A percentile compares a stretch with the other conserved stretches of the same genome.
These are phyloP conservation scores for Hafferia zeledoni DNA, from an alignment of 2,797 vertebrate species.

Conservation along the genomic window DNA sequence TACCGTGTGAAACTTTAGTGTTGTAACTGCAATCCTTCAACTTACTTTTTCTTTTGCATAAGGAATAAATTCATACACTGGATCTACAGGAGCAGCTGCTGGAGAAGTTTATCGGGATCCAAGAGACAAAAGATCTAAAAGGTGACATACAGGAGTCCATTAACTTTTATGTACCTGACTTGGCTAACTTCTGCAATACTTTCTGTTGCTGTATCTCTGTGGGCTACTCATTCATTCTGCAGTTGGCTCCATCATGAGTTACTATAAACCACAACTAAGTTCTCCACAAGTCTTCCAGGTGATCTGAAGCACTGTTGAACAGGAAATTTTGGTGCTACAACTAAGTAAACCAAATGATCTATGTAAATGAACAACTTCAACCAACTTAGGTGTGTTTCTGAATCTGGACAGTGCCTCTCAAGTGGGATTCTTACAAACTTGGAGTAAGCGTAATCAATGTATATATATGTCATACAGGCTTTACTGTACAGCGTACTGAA, in stretches of 20 bases:
- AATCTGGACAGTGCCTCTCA: background rate
- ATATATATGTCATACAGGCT: background rate
- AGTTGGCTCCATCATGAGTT: background rate
- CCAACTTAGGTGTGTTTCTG: background rate
- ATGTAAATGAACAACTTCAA: background rate
- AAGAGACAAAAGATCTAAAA: conserved; percentile 88
- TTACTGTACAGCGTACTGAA: background rate
- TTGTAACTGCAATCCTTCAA: background rate
- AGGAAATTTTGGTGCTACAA: background rate
- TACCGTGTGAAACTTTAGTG: background rate
- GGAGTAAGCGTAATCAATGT: background rate
- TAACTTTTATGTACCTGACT: background rate
- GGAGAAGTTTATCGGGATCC: conserved; percentile 87
- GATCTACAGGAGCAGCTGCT: conserved; percentile 86
- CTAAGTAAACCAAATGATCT: background rate
- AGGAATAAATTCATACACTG: conserved; percentile 92
- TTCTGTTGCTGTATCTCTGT: background rate
- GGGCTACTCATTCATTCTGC: background rate
- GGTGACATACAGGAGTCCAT: conserved; percentile 73
- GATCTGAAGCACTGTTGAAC: background rate
- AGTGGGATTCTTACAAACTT: background rate
- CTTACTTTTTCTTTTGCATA: conserved; percentile 70
- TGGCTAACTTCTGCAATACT: background rate
- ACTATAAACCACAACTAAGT: background rate
- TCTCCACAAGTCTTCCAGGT: background rate